Base-by-base conservation (phyloP, 1,140 invertebrate genomes). In the Aleiodes sp. region DNA sequence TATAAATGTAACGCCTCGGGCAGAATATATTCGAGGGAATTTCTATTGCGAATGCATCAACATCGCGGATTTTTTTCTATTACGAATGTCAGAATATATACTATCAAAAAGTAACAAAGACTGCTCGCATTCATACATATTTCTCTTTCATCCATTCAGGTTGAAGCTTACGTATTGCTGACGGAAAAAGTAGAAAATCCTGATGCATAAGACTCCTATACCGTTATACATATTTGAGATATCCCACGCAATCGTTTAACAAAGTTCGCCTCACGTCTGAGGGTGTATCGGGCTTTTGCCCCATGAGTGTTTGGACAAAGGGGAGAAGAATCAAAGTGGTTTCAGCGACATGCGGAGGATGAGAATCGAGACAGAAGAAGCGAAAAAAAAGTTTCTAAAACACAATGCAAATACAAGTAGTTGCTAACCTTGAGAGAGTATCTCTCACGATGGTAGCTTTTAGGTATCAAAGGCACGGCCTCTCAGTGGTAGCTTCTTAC, bases 401-500 rank as follows among this genome's bases (percentile, higher is more conserved):
- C 63, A 76, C 73, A 76, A 78, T 79, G 72, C 66, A 79, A 78
- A 76, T 77, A 80, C 57, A 43, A 41, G n/a, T 1, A 75, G 68
- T 68, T 68, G 70, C 59, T 73, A 72, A 31, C 75, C 77, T 81
- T 76, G 75, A 71, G 62, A 29, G 33, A 19, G 29, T 16, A 31
- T n/a, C 39, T 31, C 35, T 28, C 26, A 41, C 24, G 35, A 37
- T 68, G 65, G n/a, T 41, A 21, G 52, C 59, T 46, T 67, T 71
- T 41, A 63, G 33, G 64, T 63, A 68, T 68, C 66, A 62, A 41
- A 68, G 59, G 35, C 29, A 52, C n/a, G n/a, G n/a, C 12, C 33
- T 37, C 10, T 35, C n/a, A n/a, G 10, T 62, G 29, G 39, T 26
- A 43, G 62, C 62, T 10, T 43, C 63, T 24, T 10, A 16, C n/a